Evolutionary conservation across 1,140 invertebrate species (phyloP), one percentile per base, ranked within the genome.

Genomic region (Tribolium madens): DNA sequence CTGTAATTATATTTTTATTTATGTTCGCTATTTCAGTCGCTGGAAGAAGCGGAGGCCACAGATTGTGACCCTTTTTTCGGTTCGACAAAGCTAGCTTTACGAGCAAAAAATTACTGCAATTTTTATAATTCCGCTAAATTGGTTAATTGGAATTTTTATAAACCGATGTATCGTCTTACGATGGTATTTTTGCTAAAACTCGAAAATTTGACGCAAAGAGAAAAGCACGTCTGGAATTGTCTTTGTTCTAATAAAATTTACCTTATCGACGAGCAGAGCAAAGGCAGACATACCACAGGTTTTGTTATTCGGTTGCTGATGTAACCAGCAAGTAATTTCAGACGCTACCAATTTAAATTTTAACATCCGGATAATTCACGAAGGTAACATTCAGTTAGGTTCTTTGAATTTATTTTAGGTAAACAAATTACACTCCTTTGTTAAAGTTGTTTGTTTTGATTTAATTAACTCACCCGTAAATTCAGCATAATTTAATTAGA

Each of bases 1-100:
- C 70, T 79, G 78, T 82, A 82, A 82, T 82, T 82, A 78, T 78
- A 80, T 82, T 81, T 80, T 81, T 82, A 82, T 82, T 82, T 82
- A 82, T 82, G 80, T 81, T 57, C n/a, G 10, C 6, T 64, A 42
- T 64, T 64, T 64, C 18, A 26, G n/a, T 60, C 12, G 15, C 53
- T 31, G n/a, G n/a, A n/a, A 21, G 26, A 21, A 26, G 9, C 26
- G 5, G 1, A 6, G 21, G 10, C 21, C 18, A 15, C 1, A 33
- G 31, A 33, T 64, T 13, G 26, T 64, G 57, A 42, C 21, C 57
- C 21, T 26, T 33, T n/a, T 64, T 64, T 64, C 21, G 14, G 17
- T 26, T 42, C 26, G 14, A 3, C 26, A 15, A 18, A 64, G 21
- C 26, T 33, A 26, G 57, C 14, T 33, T 64, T 18, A 33, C n/a